phyloP scores from a whole-genome alignment of 2,888 invertebrate genomes.

The Apodemia duryi region DNA sequence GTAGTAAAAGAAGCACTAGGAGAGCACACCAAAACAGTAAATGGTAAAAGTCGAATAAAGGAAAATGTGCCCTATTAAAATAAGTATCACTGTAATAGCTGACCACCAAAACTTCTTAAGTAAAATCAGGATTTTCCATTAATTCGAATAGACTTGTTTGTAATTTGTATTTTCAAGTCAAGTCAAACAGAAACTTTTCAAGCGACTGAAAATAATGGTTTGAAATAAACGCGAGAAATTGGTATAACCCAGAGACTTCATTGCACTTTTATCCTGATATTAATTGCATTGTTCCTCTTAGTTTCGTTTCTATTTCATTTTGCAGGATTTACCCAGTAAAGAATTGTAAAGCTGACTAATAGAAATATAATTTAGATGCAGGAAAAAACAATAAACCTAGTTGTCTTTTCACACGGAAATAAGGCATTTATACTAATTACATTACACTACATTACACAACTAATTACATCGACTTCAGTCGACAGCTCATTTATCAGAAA shows the following conservation, averaged over 20 bases:
- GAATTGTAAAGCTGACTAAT: not conserved
- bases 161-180: not conserved
- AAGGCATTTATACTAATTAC: no score
- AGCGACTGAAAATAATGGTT: slow-evolving; percentile 10
- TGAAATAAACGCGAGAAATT: not conserved
- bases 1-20: no score
- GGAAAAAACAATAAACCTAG: not conserved
- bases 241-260: slow-evolving; percentile 7
- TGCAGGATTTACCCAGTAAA: not conserved
- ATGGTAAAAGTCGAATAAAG: not conserved
- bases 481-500: no score
- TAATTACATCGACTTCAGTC: no score
- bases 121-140: not conserved
- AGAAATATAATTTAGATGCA: not conserved
- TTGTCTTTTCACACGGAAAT: no score
- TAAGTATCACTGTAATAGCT: not conserved
- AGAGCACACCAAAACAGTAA: not conserved
- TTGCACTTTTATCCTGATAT: slow-evolving; percentile 10
- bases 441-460: no score
- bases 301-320: slow-evolving; percentile 3
- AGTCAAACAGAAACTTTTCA: slow-evolving; percentile 6
- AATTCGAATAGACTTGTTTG: not conserved
- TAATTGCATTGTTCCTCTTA: not conserved
- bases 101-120: not conserved
- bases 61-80: no score